Conservation (phyloP, 2,888 invertebrate species). For the Hipparchia sbordonii region DNA sequence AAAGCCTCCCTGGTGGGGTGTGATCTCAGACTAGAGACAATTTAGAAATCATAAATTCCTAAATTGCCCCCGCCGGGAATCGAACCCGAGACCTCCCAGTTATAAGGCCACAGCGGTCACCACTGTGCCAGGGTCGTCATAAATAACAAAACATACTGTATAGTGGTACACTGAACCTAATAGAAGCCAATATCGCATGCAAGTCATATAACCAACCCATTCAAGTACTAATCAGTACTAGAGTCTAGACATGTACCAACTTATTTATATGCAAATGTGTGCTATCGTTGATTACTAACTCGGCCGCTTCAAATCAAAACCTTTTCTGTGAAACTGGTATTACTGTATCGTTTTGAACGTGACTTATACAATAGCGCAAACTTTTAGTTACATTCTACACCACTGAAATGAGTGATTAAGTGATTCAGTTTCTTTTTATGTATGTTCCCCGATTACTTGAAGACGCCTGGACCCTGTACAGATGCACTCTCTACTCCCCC, state of each 20-base stretch:
- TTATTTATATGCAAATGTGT: neutral
- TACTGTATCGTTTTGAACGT: neutral
- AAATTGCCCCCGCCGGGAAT: too few species aligned
- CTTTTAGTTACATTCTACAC: neutral
- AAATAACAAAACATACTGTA: too few species aligned
- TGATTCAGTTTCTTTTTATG: too few species aligned
- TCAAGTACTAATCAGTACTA: slow-evolving; percentile 1
- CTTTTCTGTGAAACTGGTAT: neutral
- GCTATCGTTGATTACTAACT: neutral
- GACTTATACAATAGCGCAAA: neutral
- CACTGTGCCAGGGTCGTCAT: too few species aligned
- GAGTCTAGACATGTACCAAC: neutral
- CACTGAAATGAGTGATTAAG: neutral
- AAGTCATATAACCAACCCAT: slow-evolving; percentile 6
- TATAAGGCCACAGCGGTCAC: too few species aligned
- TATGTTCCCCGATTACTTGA: too few species aligned
- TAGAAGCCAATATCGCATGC: slow-evolving; percentile 1
- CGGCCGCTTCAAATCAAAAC: neutral
- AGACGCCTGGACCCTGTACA: too few species aligned
- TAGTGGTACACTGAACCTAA: neutral
- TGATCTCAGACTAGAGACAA: too few species aligned
- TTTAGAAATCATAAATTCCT: too few species aligned
- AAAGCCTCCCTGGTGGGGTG: too few species aligned
- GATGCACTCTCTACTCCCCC: too few species aligned
- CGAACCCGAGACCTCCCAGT: too few species aligned